phyloP scores from a whole-genome alignment of 2,888 invertebrate species.

The Dysmachus trigonus region DNA sequence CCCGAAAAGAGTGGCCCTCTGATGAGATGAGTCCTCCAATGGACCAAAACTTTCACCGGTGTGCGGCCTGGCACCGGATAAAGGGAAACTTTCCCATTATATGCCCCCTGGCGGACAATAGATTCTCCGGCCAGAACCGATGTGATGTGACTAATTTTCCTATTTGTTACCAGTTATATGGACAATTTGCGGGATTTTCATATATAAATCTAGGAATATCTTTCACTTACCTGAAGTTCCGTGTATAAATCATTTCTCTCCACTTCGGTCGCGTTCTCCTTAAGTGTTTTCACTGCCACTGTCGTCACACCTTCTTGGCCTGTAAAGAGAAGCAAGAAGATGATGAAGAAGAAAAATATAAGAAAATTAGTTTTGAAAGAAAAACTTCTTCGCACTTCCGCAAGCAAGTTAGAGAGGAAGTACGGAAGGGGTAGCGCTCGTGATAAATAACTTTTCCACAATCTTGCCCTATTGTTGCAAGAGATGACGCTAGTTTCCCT shows the following conservation, averaged over 20 bases:
- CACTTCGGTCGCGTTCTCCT: conserved; percentile 88
- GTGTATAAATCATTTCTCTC: conserved; percentile 87
- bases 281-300: conserved; percentile 94
- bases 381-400: background rate
- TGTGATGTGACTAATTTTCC: background rate
- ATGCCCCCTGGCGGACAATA: background rate
- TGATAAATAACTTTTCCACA: conserved; percentile 18
- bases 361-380: background rate
- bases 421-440: background rate
- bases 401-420: background rate
- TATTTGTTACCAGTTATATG: conserved; percentile 1
- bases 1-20: background rate
- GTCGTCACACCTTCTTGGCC: conserved; percentile 75
- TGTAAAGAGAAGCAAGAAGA: conserved; percentile 44
- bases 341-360: background rate
- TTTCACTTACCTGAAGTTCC: conserved; percentile 72
- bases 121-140: background rate
- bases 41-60: background rate
- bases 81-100: conserved; percentile 10
- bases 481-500: background rate
- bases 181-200: conserved; percentile 2
- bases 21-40: background rate
- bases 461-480: background rate
- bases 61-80: background rate
- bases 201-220: background rate